Base-by-base conservation (phyloP, 2,888 invertebrate genomes). In the Tenthredo mesomela region DNA sequence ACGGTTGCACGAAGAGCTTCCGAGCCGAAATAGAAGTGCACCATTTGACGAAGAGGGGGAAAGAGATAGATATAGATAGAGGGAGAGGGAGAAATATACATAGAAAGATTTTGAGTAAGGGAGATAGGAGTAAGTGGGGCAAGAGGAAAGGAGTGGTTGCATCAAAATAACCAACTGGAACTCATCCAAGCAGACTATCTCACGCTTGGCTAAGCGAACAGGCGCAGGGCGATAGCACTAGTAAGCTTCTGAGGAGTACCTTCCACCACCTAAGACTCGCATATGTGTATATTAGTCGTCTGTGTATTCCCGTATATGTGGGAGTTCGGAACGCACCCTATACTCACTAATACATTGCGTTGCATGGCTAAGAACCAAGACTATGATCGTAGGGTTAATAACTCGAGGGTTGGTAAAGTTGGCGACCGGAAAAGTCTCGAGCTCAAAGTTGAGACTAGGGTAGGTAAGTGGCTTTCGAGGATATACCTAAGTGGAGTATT, bases 81-180 rank as follows among this genome's bases (percentile, higher is more conserved):
- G 12, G 73, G 21, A n/a, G 21, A 71, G 21, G 61, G 12, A 80
- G 4, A 33, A 37, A 61, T 80, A 80, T 58, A 78, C 70, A 73
- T 83, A 73, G 25, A 73, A 61, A 43, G 71, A 80, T 61, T 43
- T 61, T 73, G 29, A 37, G 84, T n/a, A 37, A 77, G 54, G 10
- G 47, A 70, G 67, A 37, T 70, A 77, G 77, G 82, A 82, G 10
- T 67, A 67, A 65, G 67, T 73, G 84, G 78, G 65, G 82, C 43
- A 47, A 33, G 84, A 73, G 84, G 58, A 54, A 75, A 25, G 71
- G 87, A 85, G 85, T 80, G 86, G 85, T 86, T 88, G 89, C 89
- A 88, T 89, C 88, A 89, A 90, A 90, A 89, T 90, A 89, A 88
- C 89, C 88, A 87, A 88, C 88, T 90, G 89, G 89, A 89, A 87